Conservation (phyloP, 1,140 invertebrate genomes). For the Bombus superbus region DNA sequence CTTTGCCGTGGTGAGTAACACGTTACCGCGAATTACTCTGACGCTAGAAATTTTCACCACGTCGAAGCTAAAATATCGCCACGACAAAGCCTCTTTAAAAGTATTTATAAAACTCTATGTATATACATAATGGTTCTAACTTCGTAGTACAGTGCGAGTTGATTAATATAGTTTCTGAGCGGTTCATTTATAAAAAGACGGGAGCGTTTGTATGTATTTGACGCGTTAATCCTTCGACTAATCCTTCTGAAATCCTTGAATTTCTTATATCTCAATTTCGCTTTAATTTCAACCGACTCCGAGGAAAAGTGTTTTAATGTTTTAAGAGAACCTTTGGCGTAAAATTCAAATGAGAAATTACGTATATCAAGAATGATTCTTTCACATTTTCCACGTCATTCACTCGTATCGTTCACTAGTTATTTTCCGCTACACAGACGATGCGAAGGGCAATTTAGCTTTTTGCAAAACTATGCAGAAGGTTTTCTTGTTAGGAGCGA, state of each 20-base stretch:
- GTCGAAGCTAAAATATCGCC: not conserved
- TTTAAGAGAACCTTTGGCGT: too few species aligned
- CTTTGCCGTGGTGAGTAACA: conserved; percentile 40
- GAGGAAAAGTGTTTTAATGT: too few species aligned
- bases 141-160: too few species aligned
- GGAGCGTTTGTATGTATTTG: too few species aligned
- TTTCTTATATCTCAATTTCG: too few species aligned
- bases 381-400: not conserved
- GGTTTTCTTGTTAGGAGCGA: conserved; percentile 28
- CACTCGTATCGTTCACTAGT: not conserved
- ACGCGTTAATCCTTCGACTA: too few species aligned
- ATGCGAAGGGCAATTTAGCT: not conserved
- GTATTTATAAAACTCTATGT: not conserved
- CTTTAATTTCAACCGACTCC: too few species aligned
- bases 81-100: not conserved
- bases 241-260: too few species aligned
- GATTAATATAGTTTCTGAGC: too few species aligned
- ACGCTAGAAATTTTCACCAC: not conserved
- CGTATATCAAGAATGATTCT: too few species aligned
- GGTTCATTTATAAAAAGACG: too few species aligned
- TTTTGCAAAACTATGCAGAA: conserved; percentile 2
- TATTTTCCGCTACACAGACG: not conserved
- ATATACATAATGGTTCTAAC: not conserved
- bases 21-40: conserved; percentile 51
- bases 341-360: too few species aligned